Percentiles rank a stretch among this genome's conserved stretches.
Evolutionary conservation across 1,140 invertebrate genomes (phyloP).

Genomic region (Leptopilina boulardi): DNA sequence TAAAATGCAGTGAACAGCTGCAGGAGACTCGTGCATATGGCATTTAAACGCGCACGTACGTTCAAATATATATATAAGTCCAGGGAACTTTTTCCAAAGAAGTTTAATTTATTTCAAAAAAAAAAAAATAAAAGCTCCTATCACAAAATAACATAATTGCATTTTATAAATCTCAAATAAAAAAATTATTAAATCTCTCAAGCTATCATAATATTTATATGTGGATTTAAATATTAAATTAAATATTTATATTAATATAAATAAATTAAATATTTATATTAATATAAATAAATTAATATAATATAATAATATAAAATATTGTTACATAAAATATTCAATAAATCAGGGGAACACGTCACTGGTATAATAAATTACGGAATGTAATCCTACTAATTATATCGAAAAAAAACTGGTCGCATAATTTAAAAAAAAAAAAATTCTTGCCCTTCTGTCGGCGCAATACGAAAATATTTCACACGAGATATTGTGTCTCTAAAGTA

Average conservation of each 20-base stretch:
- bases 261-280: not conserved
- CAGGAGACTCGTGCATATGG: constrained; percentile 4
- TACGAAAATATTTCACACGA: constrained; percentile 15
- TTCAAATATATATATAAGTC: not conserved
- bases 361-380: not conserved
- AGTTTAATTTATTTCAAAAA: not conserved
- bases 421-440: not conserved
- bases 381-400: constrained; percentile 22
- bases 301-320: too few species aligned
- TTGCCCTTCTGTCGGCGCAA: not conserved
- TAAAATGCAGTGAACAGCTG: constrained; percentile 11
- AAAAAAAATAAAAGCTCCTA: too few species aligned
- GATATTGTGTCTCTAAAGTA: constrained; percentile 13
- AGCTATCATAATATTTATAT: too few species aligned
- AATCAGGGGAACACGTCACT: not conserved
- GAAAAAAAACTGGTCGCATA: constrained; percentile 6
- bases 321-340: too few species aligned
- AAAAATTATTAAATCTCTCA: too few species aligned
- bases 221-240: too few species aligned
- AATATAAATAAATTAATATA: constrained; percentile 1
- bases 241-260: too few species aligned
- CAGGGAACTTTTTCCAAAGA: not conserved
- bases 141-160: too few species aligned
- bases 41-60: constrained; percentile 3
- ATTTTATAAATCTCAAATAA: too few species aligned